Evolutionary conservation across 92 coral and sea anemone species (phyloP).

Genomic region (Isaurus tuberculatus): DNA sequence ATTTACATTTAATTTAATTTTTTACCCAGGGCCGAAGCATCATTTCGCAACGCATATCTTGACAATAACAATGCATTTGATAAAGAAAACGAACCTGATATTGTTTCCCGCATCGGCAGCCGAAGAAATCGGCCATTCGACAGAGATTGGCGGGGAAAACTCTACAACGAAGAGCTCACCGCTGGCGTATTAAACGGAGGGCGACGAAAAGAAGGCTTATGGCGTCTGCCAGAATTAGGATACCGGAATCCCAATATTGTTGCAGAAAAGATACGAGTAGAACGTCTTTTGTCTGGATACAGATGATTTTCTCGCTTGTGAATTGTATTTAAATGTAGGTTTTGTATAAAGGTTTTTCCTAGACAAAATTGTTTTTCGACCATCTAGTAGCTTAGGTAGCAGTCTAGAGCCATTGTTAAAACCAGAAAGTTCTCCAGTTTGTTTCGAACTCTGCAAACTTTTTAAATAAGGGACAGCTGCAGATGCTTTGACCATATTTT

Average conservation of each 20-base stretch:
- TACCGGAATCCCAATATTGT: slow-evolving; percentile 72
- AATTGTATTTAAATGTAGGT: background rate
- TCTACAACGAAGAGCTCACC: slow-evolving; percentile 38
- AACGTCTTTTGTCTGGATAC: slow-evolving; percentile 70
- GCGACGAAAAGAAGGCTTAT: slow-evolving; percentile 46
- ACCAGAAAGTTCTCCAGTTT: too few species aligned
- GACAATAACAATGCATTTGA: slow-evolving; percentile 3
- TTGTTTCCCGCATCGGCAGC: slow-evolving; percentile 24
- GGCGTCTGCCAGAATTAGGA: slow-evolving; percentile 71
- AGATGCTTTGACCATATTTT: too few species aligned
- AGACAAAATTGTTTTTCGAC: background rate
- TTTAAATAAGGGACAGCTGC: too few species aligned
- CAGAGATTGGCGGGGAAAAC: slow-evolving; percentile 53
- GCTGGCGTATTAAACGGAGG: slow-evolving; percentile 36
- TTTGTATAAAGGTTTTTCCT: background rate
- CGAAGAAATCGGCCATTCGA: slow-evolving; percentile 56
- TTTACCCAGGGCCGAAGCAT: slow-evolving; percentile 19
- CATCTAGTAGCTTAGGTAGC: too few species aligned
- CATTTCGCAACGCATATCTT: slow-evolving; percentile 21
- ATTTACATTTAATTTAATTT: background rate
- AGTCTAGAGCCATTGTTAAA: too few species aligned
- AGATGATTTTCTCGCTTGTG: slow-evolving; percentile 50
- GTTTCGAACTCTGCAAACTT: too few species aligned
- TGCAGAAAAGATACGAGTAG: slow-evolving; percentile 64
- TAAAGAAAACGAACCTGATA: slow-evolving; percentile 35